Percentiles rank a stretch among this genome's conserved stretches.
Conservation (phyloP, 2,888 invertebrate genomes). For the Monoplex corrugatus region DNA sequence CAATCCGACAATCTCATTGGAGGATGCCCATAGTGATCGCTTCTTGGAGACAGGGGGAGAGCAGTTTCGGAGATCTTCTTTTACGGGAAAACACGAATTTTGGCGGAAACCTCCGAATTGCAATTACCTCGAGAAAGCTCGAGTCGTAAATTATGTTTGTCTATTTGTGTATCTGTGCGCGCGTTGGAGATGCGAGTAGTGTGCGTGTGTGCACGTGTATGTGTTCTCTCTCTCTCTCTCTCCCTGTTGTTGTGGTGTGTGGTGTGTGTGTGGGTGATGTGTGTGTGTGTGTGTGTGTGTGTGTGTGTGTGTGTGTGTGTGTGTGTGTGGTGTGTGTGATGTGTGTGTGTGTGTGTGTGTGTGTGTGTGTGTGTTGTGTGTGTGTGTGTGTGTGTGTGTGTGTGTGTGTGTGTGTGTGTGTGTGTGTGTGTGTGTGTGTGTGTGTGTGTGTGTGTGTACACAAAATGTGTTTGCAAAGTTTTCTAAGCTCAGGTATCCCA, state of each 20-base stretch:
- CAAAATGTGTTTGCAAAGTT: too few species aligned
- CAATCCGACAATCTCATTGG: constrained; percentile 38
- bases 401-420: background rate
- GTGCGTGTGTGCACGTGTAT: too few species aligned
- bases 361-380: background rate
- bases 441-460: too few species aligned
- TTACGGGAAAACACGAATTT: constrained; percentile 17
- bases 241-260: background rate
- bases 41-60: constrained; percentile 50
- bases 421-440: constrained; percentile 6
- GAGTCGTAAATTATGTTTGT: too few species aligned
- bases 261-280: background rate
- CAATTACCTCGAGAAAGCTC: background rate
- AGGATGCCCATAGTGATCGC: constrained; percentile 46
- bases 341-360: background rate
- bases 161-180: too few species aligned
- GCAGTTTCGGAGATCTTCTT: background rate
- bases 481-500: too few species aligned
- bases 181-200: too few species aligned
- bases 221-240: background rate
- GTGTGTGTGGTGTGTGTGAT: background rate
- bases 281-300: background rate
- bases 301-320: background rate
- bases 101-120: background rate
- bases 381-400: too few species aligned